Evolutionary conservation across 2,113 vertebrate species (phyloP), one percentile per base, ranked within the genome.

Genomic region (Chlorodrepanis virens): DNA sequence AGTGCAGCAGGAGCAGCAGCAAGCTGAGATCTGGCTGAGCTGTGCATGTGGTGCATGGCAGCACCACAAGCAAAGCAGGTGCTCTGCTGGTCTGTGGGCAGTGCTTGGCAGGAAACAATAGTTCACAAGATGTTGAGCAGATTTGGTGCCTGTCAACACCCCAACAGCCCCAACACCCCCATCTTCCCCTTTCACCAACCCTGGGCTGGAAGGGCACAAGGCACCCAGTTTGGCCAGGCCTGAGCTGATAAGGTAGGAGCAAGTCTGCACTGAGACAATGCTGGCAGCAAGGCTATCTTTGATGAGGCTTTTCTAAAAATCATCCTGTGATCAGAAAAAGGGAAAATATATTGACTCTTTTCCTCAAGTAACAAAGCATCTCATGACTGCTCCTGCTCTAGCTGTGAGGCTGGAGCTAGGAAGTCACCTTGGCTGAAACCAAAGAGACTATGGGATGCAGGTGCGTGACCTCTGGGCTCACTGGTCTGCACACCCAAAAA

Each of bases 161-260:
- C 6, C 28, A 37, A 40, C 6, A 61, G 4, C 28, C 52, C 52
- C 28, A 29, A 40, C 12, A 40, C 14, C 49, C 8, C 7, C 11
- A 12, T 17, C 31, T 61, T 1, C 47, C 54, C 25, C 23, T 64
- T 21, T 22, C 0, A 0, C 25, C 45, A 67, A 39, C 39, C 50
- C 31, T 11, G 4, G 50, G 56, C 31, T 70, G 14, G 7, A 59
- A 70, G 22, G 24, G 53, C 28, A 16, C 40, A 16, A 64, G 64
- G 72, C 0, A 0, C 25, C 6, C 40, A 24, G 64, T 52, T 56
- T 65, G 45, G 53, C n/a, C 63, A 39, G 10, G 21, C 17, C 76
- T 83, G 24, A 89, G 53, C 14, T 3, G 21, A 29, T 1, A 2
- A 33, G 44, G 23, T 27, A 50, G 54, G 25, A 91, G 19, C 27